Evolutionary conservation across 2,797 vertebrate species (phyloP), one percentile per base, ranked within the genome.

Genomic region (Clarias laeviceps): DNA sequence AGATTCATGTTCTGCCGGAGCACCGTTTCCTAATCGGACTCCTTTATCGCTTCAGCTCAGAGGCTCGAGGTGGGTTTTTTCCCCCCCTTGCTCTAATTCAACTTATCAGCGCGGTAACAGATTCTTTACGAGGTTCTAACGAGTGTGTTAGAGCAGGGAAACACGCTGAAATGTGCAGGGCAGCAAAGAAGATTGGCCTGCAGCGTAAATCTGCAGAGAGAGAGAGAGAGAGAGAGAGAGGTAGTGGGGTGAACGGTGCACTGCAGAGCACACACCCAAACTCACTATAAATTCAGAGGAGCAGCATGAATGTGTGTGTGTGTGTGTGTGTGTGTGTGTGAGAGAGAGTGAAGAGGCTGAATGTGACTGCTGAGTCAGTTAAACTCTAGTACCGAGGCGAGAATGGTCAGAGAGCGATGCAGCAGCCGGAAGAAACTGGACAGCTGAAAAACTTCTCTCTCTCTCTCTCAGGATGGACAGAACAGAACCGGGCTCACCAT

Each of bases 291-390:
- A 89, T 83, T 86, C 84, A 88, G 80, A 84, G 85, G 73, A 74
- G 80, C 57, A 70, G 17, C 50, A 82, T 29, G 29, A 77, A 80
- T 87, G 90, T 87, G 72, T 64, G 79, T 76, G 86, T 81, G 70
- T 82, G 82, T 54, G 62, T 54, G 61, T 88, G 89, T 86, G 65
- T 72, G 80, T 72, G 72, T 70, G 72, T 70, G 78, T 56, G 70
- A 56, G 50, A 9, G 27, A 11, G 73, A 18, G 50, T 87, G 90
- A 64, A 74, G 69, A 59, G 82, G 32, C 54, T 62, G 77, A 34
- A 92, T 91, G 92, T 89, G 87, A 93, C 87, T 93, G 94, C 94
- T 95, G 94, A 95, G 80, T 94, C 94, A 93, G 93, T 90, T 89
- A 93, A 93, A 93, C 89, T 74, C 84, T 90, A 89, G 70, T 89